These are phyloP conservation scores for Hippocampus zosterae DNA, from an alignment of 2,113 vertebrate species.

Conservation along the genomic window DNA sequence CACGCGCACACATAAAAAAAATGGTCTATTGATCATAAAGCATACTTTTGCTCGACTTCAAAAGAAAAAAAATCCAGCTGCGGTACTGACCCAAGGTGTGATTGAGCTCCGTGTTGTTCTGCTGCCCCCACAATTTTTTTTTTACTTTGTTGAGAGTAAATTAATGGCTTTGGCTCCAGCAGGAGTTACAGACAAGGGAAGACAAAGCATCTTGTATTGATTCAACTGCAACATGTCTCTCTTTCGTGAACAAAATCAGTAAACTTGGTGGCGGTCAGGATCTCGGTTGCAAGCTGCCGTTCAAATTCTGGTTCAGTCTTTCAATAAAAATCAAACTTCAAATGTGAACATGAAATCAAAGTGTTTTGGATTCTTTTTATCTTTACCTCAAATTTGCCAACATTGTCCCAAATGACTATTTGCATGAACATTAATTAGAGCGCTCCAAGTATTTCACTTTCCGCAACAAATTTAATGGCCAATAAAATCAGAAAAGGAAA, in stretches of 20 bases:
- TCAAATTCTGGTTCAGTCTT: too few relatives aligned
- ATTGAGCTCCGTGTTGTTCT: neutral
- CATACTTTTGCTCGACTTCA: neutral
- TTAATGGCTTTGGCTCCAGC: neutral
- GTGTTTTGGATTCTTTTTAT: too few relatives aligned
- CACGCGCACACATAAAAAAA: neutral
- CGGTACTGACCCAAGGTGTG: neutral
- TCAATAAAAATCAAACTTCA: too few relatives aligned
- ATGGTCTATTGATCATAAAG: neutral
- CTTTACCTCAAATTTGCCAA: too few relatives aligned
- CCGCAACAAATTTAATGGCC: neutral
- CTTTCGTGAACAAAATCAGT: neutral
- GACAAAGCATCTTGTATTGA: neutral
- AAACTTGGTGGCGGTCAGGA: too few relatives aligned
- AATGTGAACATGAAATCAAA: too few relatives aligned
- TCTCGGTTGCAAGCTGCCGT: too few relatives aligned
- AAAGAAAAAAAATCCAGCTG: neutral
- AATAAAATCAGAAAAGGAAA: slow-evolving; percentile 6
- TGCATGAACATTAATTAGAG: too few relatives aligned
- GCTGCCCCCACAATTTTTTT: neutral
- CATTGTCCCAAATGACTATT: too few relatives aligned
- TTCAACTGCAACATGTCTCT: neutral
- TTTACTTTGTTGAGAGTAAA: slow-evolving; percentile 1
- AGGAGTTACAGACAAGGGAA: neutral
- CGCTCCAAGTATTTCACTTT: neutral